These are phyloP conservation scores for Chymomyza caudatula DNA, from an alignment of 2,888 invertebrate genomes.

Conservation along the genomic window DNA sequence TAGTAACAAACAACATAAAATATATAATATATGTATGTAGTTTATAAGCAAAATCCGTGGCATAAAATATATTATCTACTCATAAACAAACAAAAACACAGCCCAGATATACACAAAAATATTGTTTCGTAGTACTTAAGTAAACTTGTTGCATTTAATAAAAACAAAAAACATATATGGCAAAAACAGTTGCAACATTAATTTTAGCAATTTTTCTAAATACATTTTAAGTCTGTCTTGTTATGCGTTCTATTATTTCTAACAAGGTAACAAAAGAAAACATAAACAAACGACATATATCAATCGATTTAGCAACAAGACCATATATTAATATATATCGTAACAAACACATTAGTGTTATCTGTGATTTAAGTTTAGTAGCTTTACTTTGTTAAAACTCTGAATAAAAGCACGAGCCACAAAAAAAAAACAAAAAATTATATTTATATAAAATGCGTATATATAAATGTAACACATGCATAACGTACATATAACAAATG, in stretches of 20 bases:
- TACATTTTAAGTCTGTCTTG: slow-evolving; percentile 49
- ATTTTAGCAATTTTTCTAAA: slow-evolving; percentile 58
- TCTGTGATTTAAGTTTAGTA: slow-evolving; percentile 78
- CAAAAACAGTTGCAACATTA: slow-evolving; percentile 43
- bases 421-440: slow-evolving; percentile 34
- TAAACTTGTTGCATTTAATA: slow-evolving; percentile 62
- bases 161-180: neutral
- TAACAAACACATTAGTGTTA: slow-evolving; percentile 74
- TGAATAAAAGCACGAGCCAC: slow-evolving; percentile 16
- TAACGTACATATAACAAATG: neutral
- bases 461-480: neutral
- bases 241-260: slow-evolving; percentile 56
- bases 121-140: slow-evolving; percentile 64
- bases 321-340: slow-evolving; percentile 48
- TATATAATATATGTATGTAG: neutral
- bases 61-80: neutral
- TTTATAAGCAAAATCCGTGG: neutral
- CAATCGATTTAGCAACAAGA: slow-evolving; percentile 30
- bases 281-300: slow-evolving; percentile 23
- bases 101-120: slow-evolving; percentile 23
- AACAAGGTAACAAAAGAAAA: slow-evolving; percentile 18
- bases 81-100: neutral
- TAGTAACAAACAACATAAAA: neutral
- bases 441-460: neutral
- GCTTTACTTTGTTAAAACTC: slow-evolving; percentile 72